These are phyloP conservation scores for Capromys pilorides DNA, from an alignment of 2,797 vertebrate species.

Conservation along the genomic window DNA sequence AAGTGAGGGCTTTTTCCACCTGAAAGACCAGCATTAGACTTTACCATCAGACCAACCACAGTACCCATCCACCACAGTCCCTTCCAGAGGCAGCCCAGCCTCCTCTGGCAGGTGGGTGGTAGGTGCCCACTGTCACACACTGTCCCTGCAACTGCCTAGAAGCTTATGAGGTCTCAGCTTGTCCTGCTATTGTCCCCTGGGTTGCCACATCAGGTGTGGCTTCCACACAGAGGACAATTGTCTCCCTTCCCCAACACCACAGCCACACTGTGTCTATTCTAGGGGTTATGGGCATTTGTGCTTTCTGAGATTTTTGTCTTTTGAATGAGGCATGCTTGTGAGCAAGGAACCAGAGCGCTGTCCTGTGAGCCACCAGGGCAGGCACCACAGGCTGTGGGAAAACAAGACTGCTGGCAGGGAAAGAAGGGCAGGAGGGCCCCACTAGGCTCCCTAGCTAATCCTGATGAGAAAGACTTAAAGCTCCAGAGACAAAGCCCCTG, in stretches of 20 bases:
- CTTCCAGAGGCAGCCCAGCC: background rate
- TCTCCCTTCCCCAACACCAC: no score
- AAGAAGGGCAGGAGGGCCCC: background rate
- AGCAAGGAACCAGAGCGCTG: background rate
- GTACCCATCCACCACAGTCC: background rate
- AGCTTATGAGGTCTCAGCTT: background rate
- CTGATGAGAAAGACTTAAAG: background rate
- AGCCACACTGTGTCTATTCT: no score
- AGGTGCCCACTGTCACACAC: background rate
- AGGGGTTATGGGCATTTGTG: background rate
- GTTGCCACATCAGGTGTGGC: background rate
- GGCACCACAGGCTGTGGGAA: no score
- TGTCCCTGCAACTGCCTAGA: background rate
- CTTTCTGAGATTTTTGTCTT: background rate
- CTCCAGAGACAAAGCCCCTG: background rate
- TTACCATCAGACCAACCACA: background rate
- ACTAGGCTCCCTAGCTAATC: background rate
- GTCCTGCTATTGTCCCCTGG: no score
- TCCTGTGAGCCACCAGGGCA: background rate
- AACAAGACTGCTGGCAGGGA: background rate
- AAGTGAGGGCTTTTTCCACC: conserved; percentile 83
- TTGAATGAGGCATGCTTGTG: background rate
- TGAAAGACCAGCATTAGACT: conserved; percentile 53
- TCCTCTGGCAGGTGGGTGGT: background rate
- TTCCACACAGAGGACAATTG: background rate